These are phyloP conservation scores for Sorex fumeus DNA, from an alignment of 2,113 vertebrate genomes.

Conservation along the genomic window DNA sequence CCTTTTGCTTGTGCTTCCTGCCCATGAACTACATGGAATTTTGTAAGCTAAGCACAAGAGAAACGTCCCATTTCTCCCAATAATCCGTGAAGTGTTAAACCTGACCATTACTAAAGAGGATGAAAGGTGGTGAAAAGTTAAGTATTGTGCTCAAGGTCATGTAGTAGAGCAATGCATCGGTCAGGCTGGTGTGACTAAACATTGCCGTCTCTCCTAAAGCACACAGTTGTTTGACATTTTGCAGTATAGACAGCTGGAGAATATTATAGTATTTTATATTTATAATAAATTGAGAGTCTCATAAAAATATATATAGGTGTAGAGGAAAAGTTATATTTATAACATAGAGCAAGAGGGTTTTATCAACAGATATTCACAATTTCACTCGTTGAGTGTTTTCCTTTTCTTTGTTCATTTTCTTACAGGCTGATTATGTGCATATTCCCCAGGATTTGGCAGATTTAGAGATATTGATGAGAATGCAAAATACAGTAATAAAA, in stretches of 20 bases:
- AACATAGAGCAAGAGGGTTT: not conserved
- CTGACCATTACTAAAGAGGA: not conserved
- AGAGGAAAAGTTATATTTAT: not conserved
- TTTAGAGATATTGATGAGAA: not conserved
- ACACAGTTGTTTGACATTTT: not conserved
- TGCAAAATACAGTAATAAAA: constrained; percentile 14
- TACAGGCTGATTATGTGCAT: not conserved
- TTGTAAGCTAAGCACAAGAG: not conserved
- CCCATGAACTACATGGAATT: not conserved
- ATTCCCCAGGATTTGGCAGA: too few species aligned
- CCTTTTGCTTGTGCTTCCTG: not conserved
- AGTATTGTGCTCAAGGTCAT: not conserved
- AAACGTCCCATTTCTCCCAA: not conserved
- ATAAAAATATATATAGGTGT: not conserved
- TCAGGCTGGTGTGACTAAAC: not conserved
- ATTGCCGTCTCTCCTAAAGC: not conserved
- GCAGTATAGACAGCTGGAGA: not conserved
- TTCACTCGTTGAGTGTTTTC: not conserved
- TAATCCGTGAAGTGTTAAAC: not conserved
- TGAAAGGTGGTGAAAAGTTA: not conserved
- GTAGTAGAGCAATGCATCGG: not conserved
- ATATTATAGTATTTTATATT: not conserved
- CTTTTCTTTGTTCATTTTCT: not conserved
- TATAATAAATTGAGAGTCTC: not conserved
- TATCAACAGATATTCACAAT: not conserved